Conservation (phyloP, 1,140 invertebrate genomes). For the Euglossa dilemma region DNA sequence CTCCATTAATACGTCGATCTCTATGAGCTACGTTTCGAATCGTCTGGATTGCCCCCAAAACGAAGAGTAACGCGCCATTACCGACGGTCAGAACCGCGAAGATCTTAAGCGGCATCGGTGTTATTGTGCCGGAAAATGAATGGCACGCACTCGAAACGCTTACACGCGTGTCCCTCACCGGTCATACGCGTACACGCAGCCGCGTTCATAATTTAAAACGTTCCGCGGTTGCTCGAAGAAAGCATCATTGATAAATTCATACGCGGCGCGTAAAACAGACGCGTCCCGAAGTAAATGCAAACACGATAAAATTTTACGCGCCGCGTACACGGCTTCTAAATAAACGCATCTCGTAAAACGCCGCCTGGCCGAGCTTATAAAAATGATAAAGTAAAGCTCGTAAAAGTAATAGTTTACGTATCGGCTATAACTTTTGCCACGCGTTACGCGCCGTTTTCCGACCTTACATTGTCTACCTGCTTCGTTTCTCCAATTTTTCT, state of each 20-base stretch:
- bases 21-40: not conserved
- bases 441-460: not conserved
- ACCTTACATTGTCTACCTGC: not conserved
- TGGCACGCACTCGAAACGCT: not conserved
- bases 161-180: not conserved
- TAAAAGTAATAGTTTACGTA: constrained; percentile 53
- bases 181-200: no score
- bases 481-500: not conserved
- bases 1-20: no score
- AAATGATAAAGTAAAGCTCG: constrained; percentile 52
- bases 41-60: not conserved
- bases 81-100: no score
- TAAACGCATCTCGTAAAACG: constrained; percentile 51
- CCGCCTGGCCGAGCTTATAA: constrained; percentile 35
- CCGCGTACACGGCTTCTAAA: constrained; percentile 31
- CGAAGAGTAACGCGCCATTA: no score
- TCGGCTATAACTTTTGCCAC: constrained; percentile 41
- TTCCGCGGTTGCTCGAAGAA: not conserved
- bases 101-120: no score
- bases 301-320: constrained; percentile 45
- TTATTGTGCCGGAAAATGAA: not conserved
- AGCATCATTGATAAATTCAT: constrained; percentile 36
- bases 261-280: not conserved
- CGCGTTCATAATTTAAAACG: not conserved
- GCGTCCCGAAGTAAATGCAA: constrained; percentile 31